Evolutionary conservation across 2,797 vertebrate genomes (phyloP), one percentile per base, ranked within the genome.

Genomic region (Zenarchopterus dispar): DNA sequence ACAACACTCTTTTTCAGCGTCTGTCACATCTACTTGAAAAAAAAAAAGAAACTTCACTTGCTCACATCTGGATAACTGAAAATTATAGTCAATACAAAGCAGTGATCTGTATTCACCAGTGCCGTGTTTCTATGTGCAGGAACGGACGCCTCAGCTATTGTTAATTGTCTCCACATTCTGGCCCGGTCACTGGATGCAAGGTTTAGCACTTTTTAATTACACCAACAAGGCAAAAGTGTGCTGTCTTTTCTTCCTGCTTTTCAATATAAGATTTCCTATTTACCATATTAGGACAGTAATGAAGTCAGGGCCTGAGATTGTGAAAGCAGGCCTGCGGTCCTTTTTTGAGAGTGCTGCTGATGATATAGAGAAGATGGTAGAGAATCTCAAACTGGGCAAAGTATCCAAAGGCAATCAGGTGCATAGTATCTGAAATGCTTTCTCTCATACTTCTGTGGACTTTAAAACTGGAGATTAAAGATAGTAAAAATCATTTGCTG

Each of bases 281-380:
- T 55, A 0, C 17, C n/a, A 47, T 7, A 47, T 71, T 62, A 98
- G 96, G 90, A 98, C 96, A 0, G 97, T 98, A 56, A 97, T 98
- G 96, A 98, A 98, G 84, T 98, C 97, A 0, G 97, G 96, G 5
- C 97, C 97, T 0, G 97, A 98, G 92, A 98, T 98, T 0, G 96
- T 98, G 23, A 97, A 98, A 89, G 96, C 97, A 0, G 96, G 96
- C 1, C 87, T 98, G 60, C 90, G 96, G 6, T 97, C 94, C 0
- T 98, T 98, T 88, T 98, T 97, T 33, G 97, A 98, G 85, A 95
- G 97, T 0, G 96, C 97, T 1, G 94, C 96, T 0, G 97, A 98
- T 78, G 97, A 98, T 82, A 96, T 98, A 0, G 97, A 98, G 84
- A 98, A 98, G 91, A 97, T 96, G 95, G 97, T 96, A 31, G 97